Conservation (phyloP, 2,797 vertebrate species). For the Macrochelys suwanniensis region DNA sequence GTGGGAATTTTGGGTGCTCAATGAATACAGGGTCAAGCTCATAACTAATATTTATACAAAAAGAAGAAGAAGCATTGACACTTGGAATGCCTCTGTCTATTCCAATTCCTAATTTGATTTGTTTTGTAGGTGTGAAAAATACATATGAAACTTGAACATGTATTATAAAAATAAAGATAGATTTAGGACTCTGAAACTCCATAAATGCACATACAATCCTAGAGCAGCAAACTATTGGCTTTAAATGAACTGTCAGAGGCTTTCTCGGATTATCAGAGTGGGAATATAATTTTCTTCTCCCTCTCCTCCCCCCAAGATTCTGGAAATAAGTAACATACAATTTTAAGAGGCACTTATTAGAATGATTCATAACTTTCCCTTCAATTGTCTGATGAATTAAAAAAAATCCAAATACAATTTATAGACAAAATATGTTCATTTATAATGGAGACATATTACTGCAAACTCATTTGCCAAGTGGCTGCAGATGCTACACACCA, state of each 20-base stretch:
- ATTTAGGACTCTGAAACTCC: slow-evolving; percentile 38
- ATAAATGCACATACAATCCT: slow-evolving; percentile 13
- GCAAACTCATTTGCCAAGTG: slow-evolving; percentile 90
- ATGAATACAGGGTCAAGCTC: not conserved
- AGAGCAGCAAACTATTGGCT: slow-evolving; percentile 37
- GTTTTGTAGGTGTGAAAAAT: slow-evolving; percentile 33
- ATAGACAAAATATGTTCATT: slow-evolving; percentile 68
- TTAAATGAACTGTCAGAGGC: slow-evolving; percentile 22
- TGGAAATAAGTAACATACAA: slow-evolving; percentile 89
- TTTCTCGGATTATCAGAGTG: slow-evolving; percentile 22
- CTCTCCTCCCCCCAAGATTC: slow-evolving; percentile 69
- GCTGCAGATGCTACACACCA: slow-evolving; percentile 92
- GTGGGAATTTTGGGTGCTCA: slow-evolving; percentile 1
- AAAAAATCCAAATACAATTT: slow-evolving; percentile 75
- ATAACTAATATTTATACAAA: accelerated
- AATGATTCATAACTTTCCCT: slow-evolving; percentile 75
- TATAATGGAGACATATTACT: slow-evolving; percentile 75
- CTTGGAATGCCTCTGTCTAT: slow-evolving; percentile 32
- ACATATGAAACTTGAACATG: slow-evolving; percentile 34
- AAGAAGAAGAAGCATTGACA: not conserved
- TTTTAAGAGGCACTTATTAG: slow-evolving; percentile 88
- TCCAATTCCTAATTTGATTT: not conserved
- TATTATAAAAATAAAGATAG: slow-evolving; percentile 20
- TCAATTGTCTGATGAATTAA: slow-evolving; percentile 64
- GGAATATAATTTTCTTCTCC: slow-evolving; percentile 36